Evolutionary conservation across 2,797 vertebrate genomes (phyloP), one percentile per base, ranked within the genome.

Genomic region (Alcedo atthis): DNA sequence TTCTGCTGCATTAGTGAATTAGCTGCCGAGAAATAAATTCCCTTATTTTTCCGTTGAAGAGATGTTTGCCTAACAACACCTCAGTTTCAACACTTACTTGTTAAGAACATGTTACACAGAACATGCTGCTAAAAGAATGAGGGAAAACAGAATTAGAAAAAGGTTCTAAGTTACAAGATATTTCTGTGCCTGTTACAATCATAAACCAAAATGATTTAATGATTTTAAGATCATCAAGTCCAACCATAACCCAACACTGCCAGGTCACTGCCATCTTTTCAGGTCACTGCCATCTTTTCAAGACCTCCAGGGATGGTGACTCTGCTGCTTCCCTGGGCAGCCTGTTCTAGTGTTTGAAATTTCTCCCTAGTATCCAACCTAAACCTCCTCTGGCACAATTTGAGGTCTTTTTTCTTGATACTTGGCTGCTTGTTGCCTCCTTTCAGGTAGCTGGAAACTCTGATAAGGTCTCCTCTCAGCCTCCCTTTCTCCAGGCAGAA

Each of bases 31-130:
- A 42, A 85, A 81, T 49, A 79, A 77, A 89, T 58, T 42, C 63
- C 26, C 57, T 85, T 80, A 82, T 68, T 94, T 87, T 90, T 93
- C 86, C 49, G 54, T 22, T 74, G 61, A 90, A 87, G 70, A 93
- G 84, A 74, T 77, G 49, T 87, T 92, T 82, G 42, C 49, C 30
- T 82, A 86, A 81, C 45, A 57, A 10, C 70, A 87, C 53, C 74
- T 93, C 68, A 30, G 53, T 88, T 75, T 69, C 66, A 91, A 37
- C 51, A 16, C 30, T 76, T 9, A 4, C 55, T 84, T 26, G 16
- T 21, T 48, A 22, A 91, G 71, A 75, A 55, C 0, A 1, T 4
- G 1, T 76, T 51, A 70, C 75, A 49, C 4, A 77, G 61, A 77
- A 71, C 7, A n/a, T 2, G 5, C 63, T 81, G 63, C 67, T 62